A percentile compares a stretch with the other conserved stretches of the same genome.
Conservation (phyloP, 2,888 invertebrate species). For the Leptothorax acervorum region DNA sequence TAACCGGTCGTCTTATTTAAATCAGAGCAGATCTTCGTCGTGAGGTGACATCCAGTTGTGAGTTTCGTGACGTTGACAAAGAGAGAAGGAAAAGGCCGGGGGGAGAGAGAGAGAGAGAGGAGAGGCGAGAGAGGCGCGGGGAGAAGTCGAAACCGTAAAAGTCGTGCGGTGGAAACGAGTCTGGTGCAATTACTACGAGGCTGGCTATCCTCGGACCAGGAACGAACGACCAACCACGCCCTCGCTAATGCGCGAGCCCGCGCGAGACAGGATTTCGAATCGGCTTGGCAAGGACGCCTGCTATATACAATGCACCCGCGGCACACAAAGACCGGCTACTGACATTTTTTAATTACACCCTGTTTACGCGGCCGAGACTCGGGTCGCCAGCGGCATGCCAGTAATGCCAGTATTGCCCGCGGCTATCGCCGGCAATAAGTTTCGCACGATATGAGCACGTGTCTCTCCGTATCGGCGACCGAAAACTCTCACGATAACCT, state of each 20-base stretch:
- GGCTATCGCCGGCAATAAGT: constrained; percentile 50
- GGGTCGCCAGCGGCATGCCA: constrained; percentile 10
- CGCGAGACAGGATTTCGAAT: constrained; percentile 82
- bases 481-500: constrained; percentile 35
- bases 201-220: constrained; percentile 77
- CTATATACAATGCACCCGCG: constrained; percentile 74
- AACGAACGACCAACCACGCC: constrained; percentile 82
- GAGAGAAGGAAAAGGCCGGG: not conserved
- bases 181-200: constrained; percentile 78
- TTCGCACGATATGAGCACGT: constrained; percentile 48
- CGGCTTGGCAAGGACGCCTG: constrained; percentile 83
- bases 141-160: constrained; percentile 69
- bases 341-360: constrained; percentile 79
- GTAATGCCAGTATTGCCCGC: not conserved
- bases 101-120: not conserved
- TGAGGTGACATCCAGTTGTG: constrained; percentile 15
- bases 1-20: constrained; percentile 11
- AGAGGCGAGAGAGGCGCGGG: constrained; percentile 38
- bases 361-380: constrained; percentile 73
- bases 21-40: constrained; percentile 21
- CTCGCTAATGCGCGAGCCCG: constrained; percentile 82
- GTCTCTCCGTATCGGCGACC: constrained; percentile 19
- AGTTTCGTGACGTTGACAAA: constrained; percentile 17
- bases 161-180: constrained; percentile 77
- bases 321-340: constrained; percentile 77